phyloP scores from a whole-genome alignment of 2,888 invertebrate genomes.

The Cheilosia urbana region DNA sequence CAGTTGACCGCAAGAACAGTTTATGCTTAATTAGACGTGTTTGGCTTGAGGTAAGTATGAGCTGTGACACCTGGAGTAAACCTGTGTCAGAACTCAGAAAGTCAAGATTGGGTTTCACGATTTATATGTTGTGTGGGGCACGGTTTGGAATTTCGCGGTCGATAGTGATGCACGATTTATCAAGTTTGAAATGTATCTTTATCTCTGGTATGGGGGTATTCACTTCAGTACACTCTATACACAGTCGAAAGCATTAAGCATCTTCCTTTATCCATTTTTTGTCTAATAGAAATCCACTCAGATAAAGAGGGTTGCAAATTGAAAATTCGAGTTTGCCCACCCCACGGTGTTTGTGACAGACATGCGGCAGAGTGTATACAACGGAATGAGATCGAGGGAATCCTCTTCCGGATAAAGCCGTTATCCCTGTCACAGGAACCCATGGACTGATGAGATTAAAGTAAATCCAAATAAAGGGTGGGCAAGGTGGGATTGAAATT shows the following conservation, averaged over 20 bases:
- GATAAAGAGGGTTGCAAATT: slow-evolving; percentile 69
- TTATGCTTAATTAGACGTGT: slow-evolving; percentile 72
- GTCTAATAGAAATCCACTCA: slow-evolving; percentile 72
- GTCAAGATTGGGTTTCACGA: slow-evolving; percentile 62
- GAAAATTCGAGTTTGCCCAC: slow-evolving; percentile 55
- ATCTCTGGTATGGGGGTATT: neutral
- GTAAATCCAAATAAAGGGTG: slow-evolving; percentile 84
- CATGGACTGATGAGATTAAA: slow-evolving; percentile 83
- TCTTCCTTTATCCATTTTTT: slow-evolving; percentile 50
- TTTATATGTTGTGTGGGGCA: slow-evolving; percentile 38
- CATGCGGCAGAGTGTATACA: neutral
- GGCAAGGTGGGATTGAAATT: slow-evolving; percentile 33
- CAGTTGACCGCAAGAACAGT: slow-evolving; percentile 70
- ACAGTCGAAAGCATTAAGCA: slow-evolving; percentile 22
- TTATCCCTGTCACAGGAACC: slow-evolving; percentile 77
- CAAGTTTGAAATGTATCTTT: slow-evolving; percentile 33
- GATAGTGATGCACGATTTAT: slow-evolving; percentile 36
- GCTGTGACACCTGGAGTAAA: slow-evolving; percentile 54
- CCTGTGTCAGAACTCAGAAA: slow-evolving; percentile 67
- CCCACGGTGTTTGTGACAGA: slow-evolving; percentile 6
- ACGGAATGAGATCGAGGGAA: slow-evolving; percentile 76
- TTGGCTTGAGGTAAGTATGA: slow-evolving; percentile 39
- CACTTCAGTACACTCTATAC: neutral
- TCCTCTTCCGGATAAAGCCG: slow-evolving; percentile 80
- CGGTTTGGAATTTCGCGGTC: slow-evolving; percentile 48